Percentiles rank a stretch among this genome's conserved stretches.
These are phyloP conservation scores for Microcebus griseorufus DNA, from an alignment of 2,113 vertebrate species.

Conservation along the genomic window DNA sequence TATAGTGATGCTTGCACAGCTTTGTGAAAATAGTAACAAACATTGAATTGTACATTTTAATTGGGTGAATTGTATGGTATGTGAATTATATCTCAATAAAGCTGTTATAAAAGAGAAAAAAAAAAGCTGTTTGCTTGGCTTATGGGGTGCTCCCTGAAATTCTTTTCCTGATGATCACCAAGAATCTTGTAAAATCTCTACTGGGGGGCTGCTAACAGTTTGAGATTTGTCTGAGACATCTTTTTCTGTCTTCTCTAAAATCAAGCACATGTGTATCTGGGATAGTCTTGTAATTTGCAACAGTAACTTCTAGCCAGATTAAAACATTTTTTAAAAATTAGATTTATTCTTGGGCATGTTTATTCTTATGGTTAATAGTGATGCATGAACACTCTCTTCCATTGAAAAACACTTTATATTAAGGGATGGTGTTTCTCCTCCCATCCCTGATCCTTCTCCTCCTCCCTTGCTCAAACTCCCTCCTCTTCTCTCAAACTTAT, in stretches of 20 bases:
- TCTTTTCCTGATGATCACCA: too few species aligned
- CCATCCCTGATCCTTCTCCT: too few species aligned
- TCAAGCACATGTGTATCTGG: constrained; percentile 47
- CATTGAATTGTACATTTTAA: background rate
- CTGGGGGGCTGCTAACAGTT: background rate
- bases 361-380: background rate
- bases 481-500: background rate
- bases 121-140: too few species aligned
- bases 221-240: constrained; percentile 46
- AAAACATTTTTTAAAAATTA: background rate
- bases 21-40: background rate
- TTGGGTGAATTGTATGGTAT: background rate
- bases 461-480: too few species aligned
- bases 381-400: background rate
- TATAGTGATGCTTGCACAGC: background rate
- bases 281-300: constrained; percentile 42
- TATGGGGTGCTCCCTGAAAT: too few species aligned
- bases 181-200: too few species aligned
- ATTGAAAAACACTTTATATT: background rate
- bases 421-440: background rate
- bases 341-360: background rate
- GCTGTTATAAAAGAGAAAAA: background rate
- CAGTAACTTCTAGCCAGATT: constrained; percentile 17
- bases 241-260: constrained; percentile 71
- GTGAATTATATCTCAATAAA: background rate